Percentiles rank a stretch among this genome's conserved stretches.
Conservation (phyloP, 2,797 vertebrate species). For the Oophaga sylvatica region DNA sequence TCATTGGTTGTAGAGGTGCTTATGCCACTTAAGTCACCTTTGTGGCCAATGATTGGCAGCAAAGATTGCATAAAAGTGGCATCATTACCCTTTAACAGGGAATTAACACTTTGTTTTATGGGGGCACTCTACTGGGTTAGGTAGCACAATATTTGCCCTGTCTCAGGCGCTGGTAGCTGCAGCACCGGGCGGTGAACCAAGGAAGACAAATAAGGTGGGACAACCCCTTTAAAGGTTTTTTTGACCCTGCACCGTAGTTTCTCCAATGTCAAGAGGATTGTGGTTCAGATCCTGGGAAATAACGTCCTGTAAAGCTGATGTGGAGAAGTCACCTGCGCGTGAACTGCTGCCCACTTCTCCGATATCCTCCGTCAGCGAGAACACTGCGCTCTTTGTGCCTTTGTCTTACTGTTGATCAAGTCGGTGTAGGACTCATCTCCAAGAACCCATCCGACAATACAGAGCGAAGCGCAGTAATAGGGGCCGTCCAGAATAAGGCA, state of each 20-base stretch:
- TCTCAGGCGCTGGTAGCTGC: too few relatives aligned
- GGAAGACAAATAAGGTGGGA: too few relatives aligned
- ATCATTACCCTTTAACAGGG: too few relatives aligned
- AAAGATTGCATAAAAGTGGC: too few relatives aligned
- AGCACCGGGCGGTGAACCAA: too few relatives aligned
- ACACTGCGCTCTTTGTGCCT: constrained; percentile 4
- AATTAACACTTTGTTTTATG: too few relatives aligned
- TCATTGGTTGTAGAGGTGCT: too few relatives aligned
- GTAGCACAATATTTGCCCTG: too few relatives aligned
- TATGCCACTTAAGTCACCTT: too few relatives aligned
- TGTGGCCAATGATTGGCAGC: too few relatives aligned
- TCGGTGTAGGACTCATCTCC: neutral
- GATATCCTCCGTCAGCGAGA: neutral
- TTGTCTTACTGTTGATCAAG: neutral
- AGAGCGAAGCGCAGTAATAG: neutral
- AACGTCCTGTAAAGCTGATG: constrained; percentile 6
- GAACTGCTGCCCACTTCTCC: constrained; percentile 9
- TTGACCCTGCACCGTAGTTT: neutral
- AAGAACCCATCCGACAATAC: neutral
- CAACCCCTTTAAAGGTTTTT: neutral
- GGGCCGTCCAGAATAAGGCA: too few relatives aligned
- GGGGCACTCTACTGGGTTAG: too few relatives aligned
- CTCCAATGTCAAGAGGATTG: neutral
- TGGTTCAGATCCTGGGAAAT: constrained; percentile 10
- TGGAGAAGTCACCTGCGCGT: constrained; percentile 25